Evolutionary conservation across 2,888 invertebrate species (phyloP).

Genomic region (Cataglyphis rosenhaueri): DNA sequence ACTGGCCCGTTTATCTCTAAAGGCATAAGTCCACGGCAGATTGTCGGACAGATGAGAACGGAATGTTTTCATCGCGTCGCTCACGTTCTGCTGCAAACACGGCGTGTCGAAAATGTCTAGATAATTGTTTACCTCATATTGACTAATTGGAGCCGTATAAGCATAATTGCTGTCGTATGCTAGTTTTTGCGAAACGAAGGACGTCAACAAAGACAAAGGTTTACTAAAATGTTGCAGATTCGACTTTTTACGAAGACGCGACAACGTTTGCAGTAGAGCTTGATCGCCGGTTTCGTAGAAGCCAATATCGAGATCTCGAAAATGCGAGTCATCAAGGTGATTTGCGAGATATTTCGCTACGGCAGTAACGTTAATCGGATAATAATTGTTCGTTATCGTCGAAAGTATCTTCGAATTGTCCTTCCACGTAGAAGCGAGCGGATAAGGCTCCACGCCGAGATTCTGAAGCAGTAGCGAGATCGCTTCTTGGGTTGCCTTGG

Average conservation of each 20-base stretch:
- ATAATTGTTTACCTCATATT: conserved; percentile 18
- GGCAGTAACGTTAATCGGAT: conserved; percentile 19
- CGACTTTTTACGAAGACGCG: conserved; percentile 1
- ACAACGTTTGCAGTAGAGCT: conserved; percentile 23
- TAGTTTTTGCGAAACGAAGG: conserved; percentile 37
- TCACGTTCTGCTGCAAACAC: conserved; percentile 45
- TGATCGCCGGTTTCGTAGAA: conserved; percentile 31
- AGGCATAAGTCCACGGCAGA: conserved; percentile 56
- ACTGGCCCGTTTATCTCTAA: conserved; percentile 16
- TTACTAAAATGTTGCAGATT: conserved; percentile 2
- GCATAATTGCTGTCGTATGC: background rate
- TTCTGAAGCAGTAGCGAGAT: conserved; percentile 48
- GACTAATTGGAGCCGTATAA: conserved; percentile 9
- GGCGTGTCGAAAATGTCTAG: conserved; percentile 46
- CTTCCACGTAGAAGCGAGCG: background rate
- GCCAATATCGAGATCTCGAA: conserved; percentile 35
- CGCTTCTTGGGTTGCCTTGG: conserved; percentile 36
- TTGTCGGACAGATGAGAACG: conserved; percentile 38
- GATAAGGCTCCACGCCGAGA: conserved; percentile 26
- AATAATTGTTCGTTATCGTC: conserved; percentile 18
- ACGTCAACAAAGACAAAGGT: conserved; percentile 29
- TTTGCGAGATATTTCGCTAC: conserved; percentile 30
- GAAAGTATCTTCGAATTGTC: conserved; percentile 3
- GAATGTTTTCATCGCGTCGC: conserved; percentile 32
- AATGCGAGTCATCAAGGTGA: conserved; percentile 9